Evolutionary conservation across 1,140 invertebrate species (phyloP).

Genomic region (Drosophila oshimai): DNA sequence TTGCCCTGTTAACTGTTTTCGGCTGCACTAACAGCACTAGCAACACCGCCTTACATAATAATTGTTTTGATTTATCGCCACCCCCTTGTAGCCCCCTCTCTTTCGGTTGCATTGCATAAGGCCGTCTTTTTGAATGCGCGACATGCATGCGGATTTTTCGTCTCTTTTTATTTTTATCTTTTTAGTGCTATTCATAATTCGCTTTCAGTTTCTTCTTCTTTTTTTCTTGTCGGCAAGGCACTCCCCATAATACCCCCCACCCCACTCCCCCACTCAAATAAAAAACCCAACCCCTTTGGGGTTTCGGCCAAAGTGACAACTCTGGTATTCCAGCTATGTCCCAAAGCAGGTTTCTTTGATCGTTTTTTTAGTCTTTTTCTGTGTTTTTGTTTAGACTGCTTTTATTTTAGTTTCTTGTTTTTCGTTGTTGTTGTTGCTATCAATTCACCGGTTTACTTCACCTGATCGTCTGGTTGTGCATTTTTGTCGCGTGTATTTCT

Average conservation of each 20-base stretch:
- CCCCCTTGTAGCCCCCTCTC: neutral
- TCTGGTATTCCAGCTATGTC: slow-evolving; percentile 70
- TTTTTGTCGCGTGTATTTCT: slow-evolving; percentile 72
- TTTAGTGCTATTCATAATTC: slow-evolving; percentile 51
- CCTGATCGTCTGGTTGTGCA: slow-evolving; percentile 65
- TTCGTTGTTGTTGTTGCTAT: slow-evolving; percentile 24
- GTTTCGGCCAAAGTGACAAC: slow-evolving; percentile 37
- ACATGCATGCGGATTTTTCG: slow-evolving; percentile 70
- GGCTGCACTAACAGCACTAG: slow-evolving; percentile 35
- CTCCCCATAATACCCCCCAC: slow-evolving; percentile 16
- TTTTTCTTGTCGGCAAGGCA: neutral
- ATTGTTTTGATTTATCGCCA: slow-evolving; percentile 71
- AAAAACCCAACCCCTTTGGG: neutral
- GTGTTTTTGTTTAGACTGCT: slow-evolving; percentile 45
- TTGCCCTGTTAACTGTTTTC: slow-evolving; percentile 57
- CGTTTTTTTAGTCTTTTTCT: slow-evolving; percentile 26
- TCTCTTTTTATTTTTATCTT: slow-evolving; percentile 19
- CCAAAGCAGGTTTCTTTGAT: slow-evolving; percentile 71
- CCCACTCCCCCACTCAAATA: too few species aligned
- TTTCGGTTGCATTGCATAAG: slow-evolving; percentile 53
- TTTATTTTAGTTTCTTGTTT: slow-evolving; percentile 26
- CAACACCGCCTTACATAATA: slow-evolving; percentile 70
- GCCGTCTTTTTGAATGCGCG: slow-evolving; percentile 66
- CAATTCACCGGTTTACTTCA: slow-evolving; percentile 75
- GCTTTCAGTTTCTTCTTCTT: slow-evolving; percentile 27